phyloP scores from a whole-genome alignment of 2,113 vertebrate genomes.

The Brienomyrus brachyistius region DNA sequence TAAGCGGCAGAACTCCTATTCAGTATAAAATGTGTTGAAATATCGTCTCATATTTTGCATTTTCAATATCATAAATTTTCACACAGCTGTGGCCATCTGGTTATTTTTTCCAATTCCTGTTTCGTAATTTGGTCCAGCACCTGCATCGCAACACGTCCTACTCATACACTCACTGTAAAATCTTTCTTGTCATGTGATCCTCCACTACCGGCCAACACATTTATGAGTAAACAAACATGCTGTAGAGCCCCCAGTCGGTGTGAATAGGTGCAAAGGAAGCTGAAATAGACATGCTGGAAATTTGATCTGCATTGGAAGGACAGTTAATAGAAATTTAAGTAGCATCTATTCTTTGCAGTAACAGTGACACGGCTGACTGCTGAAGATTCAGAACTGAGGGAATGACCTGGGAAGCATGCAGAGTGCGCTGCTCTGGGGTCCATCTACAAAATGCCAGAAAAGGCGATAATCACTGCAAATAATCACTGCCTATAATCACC shows the following conservation, averaged over 20 bases:
- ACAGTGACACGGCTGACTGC: neutral
- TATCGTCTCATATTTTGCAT: neutral
- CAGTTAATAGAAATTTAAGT: neutral
- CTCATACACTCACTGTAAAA: neutral
- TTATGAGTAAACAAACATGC: neutral
- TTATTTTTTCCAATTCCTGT: neutral
- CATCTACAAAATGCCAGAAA: neutral
- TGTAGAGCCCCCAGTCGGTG: neutral
- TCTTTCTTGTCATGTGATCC: neutral
- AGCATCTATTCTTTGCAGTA: neutral
- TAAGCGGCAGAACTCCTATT: neutral
- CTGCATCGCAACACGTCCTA: neutral
- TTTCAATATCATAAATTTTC: slow-evolving; percentile 5
- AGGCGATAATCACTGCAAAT: neutral
- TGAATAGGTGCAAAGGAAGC: neutral
- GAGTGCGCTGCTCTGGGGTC: neutral
- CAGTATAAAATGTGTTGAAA: neutral
- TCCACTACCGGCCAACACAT: neutral
- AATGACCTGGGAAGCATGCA: neutral
- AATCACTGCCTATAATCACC: neutral
- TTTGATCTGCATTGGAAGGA: neutral
- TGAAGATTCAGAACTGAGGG: neutral
- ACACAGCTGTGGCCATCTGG: neutral
- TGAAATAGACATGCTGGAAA: neutral
- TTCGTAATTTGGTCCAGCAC: neutral